phyloP scores from a whole-genome alignment of 2,888 invertebrate species.

The Eledone cirrhosa region DNA sequence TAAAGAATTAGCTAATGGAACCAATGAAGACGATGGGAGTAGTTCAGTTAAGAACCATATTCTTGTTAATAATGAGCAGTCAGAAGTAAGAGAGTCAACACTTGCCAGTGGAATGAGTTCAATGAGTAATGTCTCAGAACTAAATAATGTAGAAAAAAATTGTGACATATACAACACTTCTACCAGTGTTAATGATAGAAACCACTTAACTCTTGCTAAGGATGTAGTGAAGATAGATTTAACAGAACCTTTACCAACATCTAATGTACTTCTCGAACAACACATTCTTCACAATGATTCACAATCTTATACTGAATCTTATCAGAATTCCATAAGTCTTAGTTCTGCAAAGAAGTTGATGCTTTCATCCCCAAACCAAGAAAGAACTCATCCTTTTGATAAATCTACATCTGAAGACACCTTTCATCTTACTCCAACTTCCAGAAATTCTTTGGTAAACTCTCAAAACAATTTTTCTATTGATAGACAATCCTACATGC shows the following conservation, averaged over 20 bases:
- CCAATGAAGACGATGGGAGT: background rate
- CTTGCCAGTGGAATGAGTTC: background rate
- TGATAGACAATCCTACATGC: background rate
- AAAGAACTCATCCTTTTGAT: background rate
- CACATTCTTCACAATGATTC: background rate
- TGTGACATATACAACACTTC: background rate
- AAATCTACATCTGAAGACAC: background rate
- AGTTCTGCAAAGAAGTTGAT: background rate
- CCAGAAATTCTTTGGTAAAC: background rate
- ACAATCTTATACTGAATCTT: background rate
- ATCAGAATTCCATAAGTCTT: background rate
- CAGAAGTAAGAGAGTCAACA: background rate
- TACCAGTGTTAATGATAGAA: background rate
- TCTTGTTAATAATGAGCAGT: background rate
- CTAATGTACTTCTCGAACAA: background rate
- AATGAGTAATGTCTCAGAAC: background rate
- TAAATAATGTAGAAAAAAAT: background rate
- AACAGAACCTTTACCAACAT: background rate
- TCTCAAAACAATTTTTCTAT: background rate
- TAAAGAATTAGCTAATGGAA: background rate
- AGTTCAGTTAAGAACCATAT: background rate
- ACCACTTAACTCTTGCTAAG: background rate
- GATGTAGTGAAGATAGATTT: conserved; percentile 6
- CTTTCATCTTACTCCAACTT: background rate
- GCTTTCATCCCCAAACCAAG: background rate